phyloP scores from a whole-genome alignment of 30 jellyfish, hydroid and myxozoan genomes.

The Nemopilema nomurai region DNA sequence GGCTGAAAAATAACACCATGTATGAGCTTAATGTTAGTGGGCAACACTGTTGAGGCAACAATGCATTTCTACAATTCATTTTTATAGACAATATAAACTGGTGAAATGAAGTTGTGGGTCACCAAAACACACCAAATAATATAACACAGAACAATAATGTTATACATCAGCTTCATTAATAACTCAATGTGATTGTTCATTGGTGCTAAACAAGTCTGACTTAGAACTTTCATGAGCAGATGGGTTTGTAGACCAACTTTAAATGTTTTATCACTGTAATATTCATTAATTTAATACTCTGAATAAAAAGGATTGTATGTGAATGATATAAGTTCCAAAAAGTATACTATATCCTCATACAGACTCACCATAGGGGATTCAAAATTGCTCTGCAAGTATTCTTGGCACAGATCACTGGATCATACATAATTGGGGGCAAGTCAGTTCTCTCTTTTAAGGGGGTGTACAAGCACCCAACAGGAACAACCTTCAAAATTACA shows the following conservation, averaged over 20 bases:
- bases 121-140: too few species aligned
- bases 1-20: conserved; percentile 74
- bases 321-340: neutral
- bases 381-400: conserved; percentile 95
- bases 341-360: neutral
- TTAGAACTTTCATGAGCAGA: too few species aligned
- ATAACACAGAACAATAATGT: too few species aligned
- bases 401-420: conserved; percentile 92
- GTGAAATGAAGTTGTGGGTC: too few species aligned
- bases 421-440: conserved; percentile 94
- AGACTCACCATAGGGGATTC: conserved; percentile 92
- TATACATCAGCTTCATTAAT: too few species aligned
- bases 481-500: conserved; percentile 98
- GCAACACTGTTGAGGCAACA: neutral
- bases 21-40: neutral
- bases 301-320: neutral
- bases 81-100: too few species aligned
- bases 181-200: too few species aligned
- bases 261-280: too few species aligned
- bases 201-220: too few species aligned
- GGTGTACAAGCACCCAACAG: conserved; percentile 99
- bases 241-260: too few species aligned
- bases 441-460: conserved; percentile 98
- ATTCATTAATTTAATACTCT: too few species aligned
- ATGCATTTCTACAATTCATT: too few species aligned